Evolutionary conservation across 1,140 invertebrate genomes (phyloP), one percentile per base, ranked within the genome.

Genomic region (Penaeus vannamei): DNA sequence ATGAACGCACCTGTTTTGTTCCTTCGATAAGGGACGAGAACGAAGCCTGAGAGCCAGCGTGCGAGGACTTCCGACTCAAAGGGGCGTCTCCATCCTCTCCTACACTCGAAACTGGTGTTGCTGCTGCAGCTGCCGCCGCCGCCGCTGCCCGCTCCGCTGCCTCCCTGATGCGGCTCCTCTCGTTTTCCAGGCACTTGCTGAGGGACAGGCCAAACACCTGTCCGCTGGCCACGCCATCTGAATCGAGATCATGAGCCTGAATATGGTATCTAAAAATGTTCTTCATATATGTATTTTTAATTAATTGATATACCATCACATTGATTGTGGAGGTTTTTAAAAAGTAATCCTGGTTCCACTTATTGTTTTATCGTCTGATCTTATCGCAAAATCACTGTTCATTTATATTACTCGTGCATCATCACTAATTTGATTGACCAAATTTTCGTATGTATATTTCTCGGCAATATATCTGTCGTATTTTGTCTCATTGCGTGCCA

Each of bases 151-250:
- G 85, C 64, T 87, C 85, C 53, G 80, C 53, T 72, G 90, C 92
- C 46, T 90, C 88, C 26, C 82, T 94, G 46, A 46, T 85, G 46
- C 85, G 80, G 84, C 46, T 69, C 36, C 85, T 66, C 83, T 98
- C 97, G 91, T 97, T 96, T 91, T 96, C 95, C 85, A 98, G 94
- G 92, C 97, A 98, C 92, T 96, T 96, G 62, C 94, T 93, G 90
- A 98, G 93, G 14, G 97, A 95, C 90, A 97, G 95, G 4, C 97
- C 97, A 92, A 98, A 98, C 88, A 98, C 96, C 87, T 96, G 91
- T 1, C 94, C 94, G 59, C 92, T 79, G 19, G 80, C 82, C 76
- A 88, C 86, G 46, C 88, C 82, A 29, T 89, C 87, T 86, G 72
- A 4, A 4, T 22, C 0, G 26, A 32, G 1, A 53, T 53, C 1